Evolutionary conservation across 2,113 vertebrate species (phyloP), one percentile per base, ranked within the genome.

Genomic region (Alethe castanea): DNA sequence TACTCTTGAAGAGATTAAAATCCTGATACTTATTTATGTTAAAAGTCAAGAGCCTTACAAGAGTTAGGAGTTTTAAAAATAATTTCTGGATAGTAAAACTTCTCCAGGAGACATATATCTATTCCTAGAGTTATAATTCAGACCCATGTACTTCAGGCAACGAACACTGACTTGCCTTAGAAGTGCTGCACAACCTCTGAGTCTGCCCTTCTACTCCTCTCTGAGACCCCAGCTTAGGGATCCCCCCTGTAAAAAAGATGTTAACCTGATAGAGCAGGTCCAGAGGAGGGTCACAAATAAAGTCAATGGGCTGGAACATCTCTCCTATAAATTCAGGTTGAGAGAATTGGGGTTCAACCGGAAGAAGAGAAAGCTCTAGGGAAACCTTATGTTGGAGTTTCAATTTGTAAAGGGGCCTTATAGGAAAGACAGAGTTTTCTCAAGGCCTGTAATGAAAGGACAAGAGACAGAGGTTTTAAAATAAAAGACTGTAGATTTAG

Each of bases 341-440:
- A 42, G 19, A 59, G 11, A 81, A 25, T 0, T 25, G 2, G 2
- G 8, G 12, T 15, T 65, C 25, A 71, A 1, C 5, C 38, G 53
- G 38, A 15, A 73, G n/a, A 36, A 81, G 23, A 69, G 24, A 60
- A 80, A 47, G 5, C 5, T 66, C 22, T 6, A 7, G 33, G 14
- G 4, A 70, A 16, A 76, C 2, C 1, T 65, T 15, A 19, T 9
- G 5, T 9, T 8, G 8, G 6, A 18, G 7, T 60, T 88, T 26
- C 5, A 56, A 0, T 33, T 48, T 11, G 2, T 50, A 33, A 70
- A 35, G 13, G 3, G 11, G 6, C 3, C 14, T 59, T 53, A 15
- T 5, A 40, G 60, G 33, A 36, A 35, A 53, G 22, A 57, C 17
- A 66, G 14, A 16, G 4, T 61, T 64, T 78, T 60, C 11, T 15